Evolutionary conservation across 2,797 vertebrate genomes (phyloP).

Genomic region (Acanthopagrus latus): DNA sequence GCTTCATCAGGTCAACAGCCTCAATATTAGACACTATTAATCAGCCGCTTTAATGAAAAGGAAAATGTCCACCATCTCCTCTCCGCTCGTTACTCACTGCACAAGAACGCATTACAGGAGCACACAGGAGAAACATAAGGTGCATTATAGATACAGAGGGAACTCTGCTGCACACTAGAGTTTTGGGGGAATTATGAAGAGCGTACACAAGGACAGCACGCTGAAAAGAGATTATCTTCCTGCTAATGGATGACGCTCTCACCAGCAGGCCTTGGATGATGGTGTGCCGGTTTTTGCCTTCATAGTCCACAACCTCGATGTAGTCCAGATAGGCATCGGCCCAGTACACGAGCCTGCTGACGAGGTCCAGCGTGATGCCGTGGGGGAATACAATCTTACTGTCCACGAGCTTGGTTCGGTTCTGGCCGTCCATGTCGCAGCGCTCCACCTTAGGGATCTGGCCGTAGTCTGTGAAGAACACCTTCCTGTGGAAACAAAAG

Average conservation of each 20-base stretch:
- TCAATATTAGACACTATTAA: slow-evolving; percentile 68
- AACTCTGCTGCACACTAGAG: slow-evolving; percentile 16
- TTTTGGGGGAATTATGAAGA: slow-evolving; percentile 23
- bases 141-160: slow-evolving; percentile 40
- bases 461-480: slow-evolving; percentile 96
- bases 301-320: slow-evolving; percentile 95
- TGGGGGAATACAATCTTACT: slow-evolving; percentile 96
- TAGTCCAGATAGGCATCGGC: slow-evolving; percentile 95
- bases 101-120: slow-evolving; percentile 35
- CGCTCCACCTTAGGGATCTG: slow-evolving; percentile 97
- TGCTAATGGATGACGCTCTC: slow-evolving; percentile 68
- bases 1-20: slow-evolving; percentile 54
- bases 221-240: slow-evolving; percentile 3
- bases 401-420: slow-evolving; percentile 95
- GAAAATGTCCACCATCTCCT: slow-evolving; percentile 52
- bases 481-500: slow-evolving; percentile 84
- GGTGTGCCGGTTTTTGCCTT: slow-evolving; percentile 95
- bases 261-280: slow-evolving; percentile 97
- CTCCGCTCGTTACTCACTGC: slow-evolving; percentile 56
- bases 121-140: slow-evolving; percentile 47
- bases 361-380: slow-evolving; percentile 93
- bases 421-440: slow-evolving; percentile 96
- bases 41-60: slow-evolving; percentile 79
- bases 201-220: slow-evolving; percentile 1
- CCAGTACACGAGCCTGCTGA: slow-evolving; percentile 95